Conservation (phyloP, 2,797 vertebrate species). For the Diglossa cyanea region DNA sequence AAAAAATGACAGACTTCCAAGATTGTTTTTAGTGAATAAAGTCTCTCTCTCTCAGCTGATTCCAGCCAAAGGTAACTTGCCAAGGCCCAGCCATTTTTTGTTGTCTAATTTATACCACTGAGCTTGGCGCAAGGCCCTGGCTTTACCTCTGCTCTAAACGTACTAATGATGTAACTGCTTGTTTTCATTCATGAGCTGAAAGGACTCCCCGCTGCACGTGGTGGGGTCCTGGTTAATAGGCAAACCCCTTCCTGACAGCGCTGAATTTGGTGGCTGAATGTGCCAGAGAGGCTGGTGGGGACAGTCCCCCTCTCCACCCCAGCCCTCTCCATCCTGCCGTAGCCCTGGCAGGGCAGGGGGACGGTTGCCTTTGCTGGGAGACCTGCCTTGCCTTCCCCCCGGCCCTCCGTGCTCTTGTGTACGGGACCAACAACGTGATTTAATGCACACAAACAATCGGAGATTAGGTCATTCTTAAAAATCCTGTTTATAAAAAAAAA, state of each 20-base stretch:
- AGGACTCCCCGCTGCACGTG: conserved; percentile 65
- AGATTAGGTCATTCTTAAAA: conserved; percentile 84
- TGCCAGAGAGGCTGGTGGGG: neutral
- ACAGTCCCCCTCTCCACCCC: accelerated
- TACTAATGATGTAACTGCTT: conserved; percentile 80
- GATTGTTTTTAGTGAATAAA: conserved; percentile 78
- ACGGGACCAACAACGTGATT: conserved; percentile 73
- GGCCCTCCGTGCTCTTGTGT: conserved; percentile 40
- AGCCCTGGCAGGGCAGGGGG: accelerated
- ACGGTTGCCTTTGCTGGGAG: neutral
- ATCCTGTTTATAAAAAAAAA: conserved; percentile 81
- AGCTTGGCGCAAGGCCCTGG: conserved; percentile 66
- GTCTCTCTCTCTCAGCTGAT: conserved; percentile 81
- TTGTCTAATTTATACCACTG: conserved; percentile 78
- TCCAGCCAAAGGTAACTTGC: conserved; percentile 75
- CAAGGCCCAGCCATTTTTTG: conserved; percentile 72
- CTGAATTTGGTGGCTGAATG: neutral
- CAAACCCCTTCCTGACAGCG: conserved; percentile 44
- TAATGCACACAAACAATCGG: conserved; percentile 78
- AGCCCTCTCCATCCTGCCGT: accelerated
- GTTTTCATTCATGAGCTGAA: conserved; percentile 76
- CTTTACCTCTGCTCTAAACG: conserved; percentile 72
- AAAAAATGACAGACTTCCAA: conserved; percentile 69
- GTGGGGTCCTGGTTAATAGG: conserved; percentile 62
- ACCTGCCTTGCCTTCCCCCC: neutral